Base-by-base conservation (phyloP, 2,888 invertebrate genomes). In the Tuta absoluta region DNA sequence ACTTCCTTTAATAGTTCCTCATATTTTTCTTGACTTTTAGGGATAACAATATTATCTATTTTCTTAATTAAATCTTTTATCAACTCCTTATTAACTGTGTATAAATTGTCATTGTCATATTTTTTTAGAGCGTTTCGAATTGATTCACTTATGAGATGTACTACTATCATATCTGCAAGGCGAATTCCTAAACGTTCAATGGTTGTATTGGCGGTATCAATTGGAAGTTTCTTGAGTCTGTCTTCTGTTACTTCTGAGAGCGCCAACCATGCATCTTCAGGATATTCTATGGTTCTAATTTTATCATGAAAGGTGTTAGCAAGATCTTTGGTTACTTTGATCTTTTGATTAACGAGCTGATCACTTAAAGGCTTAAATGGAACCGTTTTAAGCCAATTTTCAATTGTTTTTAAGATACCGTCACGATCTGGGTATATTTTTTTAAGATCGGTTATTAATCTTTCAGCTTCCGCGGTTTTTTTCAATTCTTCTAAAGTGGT, bases 151-250 rank as follows among this genome's bases (percentile, higher is more conserved):
- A 33, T 5, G 0, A 56, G 24, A 56, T 28, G 11, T 33, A 10
- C 2, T 33, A 56, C 7, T 56, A 56, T 11, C n/a, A 33, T 24
- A 33, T 56, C 24, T 17, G 19, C 56, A 14, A 56, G 33, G 1
- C 17, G 24, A 33, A n/a, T n/a, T 56, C 14, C 56, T n/a, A 56
- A 56, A 14, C n/a, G 5, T 33, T 56, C 33, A n/a, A 28, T 56
- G n/a, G 3, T 33, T 33, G n/a, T 11, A 7, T 7, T n/a, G 11
- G 17, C n/a, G 11, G 28, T 24, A 56, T 24, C 24, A 17, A 56
- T n/a, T 10, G 56, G 17, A n/a, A 56, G 1, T 33, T 24, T 33
- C 17, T 56, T 7, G 3, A 56, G 56, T 56, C 14, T 24, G 7
- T 56, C 33, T 17, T 33, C 11, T 28, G 56, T 33, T 0, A 56